Conservation (phyloP, 2,113 vertebrate genomes). For the Hemichromis elongatus region DNA sequence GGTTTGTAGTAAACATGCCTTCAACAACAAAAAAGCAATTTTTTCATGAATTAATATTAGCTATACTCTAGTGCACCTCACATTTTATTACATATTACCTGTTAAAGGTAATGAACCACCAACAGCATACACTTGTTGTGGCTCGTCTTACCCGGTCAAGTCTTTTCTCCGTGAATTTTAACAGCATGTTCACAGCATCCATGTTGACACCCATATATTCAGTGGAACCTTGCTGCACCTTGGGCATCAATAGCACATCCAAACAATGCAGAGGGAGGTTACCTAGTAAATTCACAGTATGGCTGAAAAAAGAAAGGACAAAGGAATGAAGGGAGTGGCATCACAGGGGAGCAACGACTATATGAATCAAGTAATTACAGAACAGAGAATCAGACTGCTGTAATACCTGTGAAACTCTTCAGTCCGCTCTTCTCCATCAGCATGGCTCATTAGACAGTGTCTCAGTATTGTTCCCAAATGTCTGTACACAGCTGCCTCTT, state of each 20-base stretch:
- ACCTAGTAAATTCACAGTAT: constrained; percentile 85
- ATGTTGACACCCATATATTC: constrained; percentile 93
- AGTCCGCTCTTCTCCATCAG: constrained; percentile 83
- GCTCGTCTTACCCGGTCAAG: constrained; percentile 79
- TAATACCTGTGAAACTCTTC: constrained; percentile 88
- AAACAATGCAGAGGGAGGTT: constrained; percentile 87
- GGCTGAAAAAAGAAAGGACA: constrained; percentile 63
- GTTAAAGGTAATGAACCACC: neutral
- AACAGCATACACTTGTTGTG: neutral
- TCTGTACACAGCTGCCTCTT: constrained; percentile 83
- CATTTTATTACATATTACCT: neutral
- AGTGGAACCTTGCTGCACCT: constrained; percentile 78
- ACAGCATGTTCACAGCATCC: constrained; percentile 83
- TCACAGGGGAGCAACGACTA: neutral
- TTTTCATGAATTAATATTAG: neutral
- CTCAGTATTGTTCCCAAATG: constrained; percentile 85
- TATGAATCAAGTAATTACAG: neutral
- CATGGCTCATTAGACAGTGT: constrained; percentile 82
- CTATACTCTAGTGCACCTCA: neutral
- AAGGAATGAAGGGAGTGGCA: neutral
- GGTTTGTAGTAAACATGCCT: neutral
- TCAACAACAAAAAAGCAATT: neutral
- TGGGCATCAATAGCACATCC: constrained; percentile 84
- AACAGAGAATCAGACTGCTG: neutral
- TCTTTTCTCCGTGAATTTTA: constrained; percentile 84